Base-by-base conservation (phyloP, 2,113 vertebrate species). In the Eolophus roseicapilla region DNA sequence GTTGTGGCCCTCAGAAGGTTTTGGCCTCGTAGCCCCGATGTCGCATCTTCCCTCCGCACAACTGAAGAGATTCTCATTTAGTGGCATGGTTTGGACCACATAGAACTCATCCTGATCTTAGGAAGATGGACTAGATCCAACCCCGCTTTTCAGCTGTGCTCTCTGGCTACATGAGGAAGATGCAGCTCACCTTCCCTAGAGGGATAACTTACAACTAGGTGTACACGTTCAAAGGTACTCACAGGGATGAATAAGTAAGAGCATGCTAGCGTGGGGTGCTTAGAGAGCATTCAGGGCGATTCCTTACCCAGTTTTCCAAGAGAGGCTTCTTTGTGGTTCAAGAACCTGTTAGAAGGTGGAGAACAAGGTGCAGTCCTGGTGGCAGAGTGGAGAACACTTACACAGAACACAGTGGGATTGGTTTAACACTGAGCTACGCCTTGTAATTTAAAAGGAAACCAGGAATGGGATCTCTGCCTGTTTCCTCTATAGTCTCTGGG, bases 201-300 rank as follows among this genome's bases (percentile, higher is more conserved):
- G 13, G 59, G n/a, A 29, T 17, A 7, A 15, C 8, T 4, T 17
- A 44, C 13, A 28, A 16, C 1, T 7, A 2, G 39, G 7, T 13
- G 35, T 8, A n/a, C 33, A 33, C 20, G 33, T 20, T 24, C 24
- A 14, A 3, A 20, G 35, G 39, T 3, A 7, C 27, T 24, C 11
- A 4, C 28, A 20, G 19, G 46, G 17, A 12, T 7, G 53, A 20
- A 4, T 7, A 28, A 11, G 55, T 59, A 59, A 21, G 59, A 44
- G 11, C 13, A 2, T 1, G 3, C 8, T 33, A 15, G 29, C 0
- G 0, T 7, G 0, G 17, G 43, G 37, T 7, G 0, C 47, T 37
- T 33, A 35, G 31, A 41, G 20, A 59, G 39, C 53, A 21, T 7
- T 39, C 33, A 8, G 8, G 23, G 13, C 2, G 9, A 47, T 23